Evolutionary conservation across 2,888 invertebrate species (phyloP).

Genomic region (Macaria liturata): DNA sequence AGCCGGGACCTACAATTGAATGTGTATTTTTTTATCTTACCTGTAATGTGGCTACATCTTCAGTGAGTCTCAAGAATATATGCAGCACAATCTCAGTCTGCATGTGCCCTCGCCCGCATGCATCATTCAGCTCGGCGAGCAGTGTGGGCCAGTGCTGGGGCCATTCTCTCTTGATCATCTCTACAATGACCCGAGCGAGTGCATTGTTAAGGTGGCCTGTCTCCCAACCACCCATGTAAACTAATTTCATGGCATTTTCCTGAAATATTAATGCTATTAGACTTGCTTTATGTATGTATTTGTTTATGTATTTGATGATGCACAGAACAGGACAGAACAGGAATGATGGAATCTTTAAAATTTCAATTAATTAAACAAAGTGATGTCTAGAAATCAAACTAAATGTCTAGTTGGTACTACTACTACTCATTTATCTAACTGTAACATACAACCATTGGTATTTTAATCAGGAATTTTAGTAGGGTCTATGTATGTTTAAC

Average conservation of each 20-base stretch:
- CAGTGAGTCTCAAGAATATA: conserved; percentile 94
- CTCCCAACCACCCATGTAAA: conserved; percentile 90
- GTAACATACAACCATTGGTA: too few relatives aligned
- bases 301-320: too few relatives aligned
- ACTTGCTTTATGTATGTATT: background rate
- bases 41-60: conserved; percentile 96
- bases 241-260: conserved; percentile 94
- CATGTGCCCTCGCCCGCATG: conserved; percentile 91
- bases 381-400: too few relatives aligned
- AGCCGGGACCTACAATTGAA: too few relatives aligned
- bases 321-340: too few relatives aligned
- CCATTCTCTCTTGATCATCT: conserved; percentile 98
- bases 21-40: conserved; percentile 51
- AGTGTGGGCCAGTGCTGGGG: conserved; percentile 98
- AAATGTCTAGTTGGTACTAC: too few relatives aligned
- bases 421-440: too few relatives aligned
- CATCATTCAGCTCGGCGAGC: conserved; percentile 91
- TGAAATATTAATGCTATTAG: conserved; percentile 42
- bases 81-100: conserved; percentile 96
- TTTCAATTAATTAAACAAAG: too few relatives aligned
- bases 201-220: conserved; percentile 93
- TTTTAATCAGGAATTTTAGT: too few relatives aligned
- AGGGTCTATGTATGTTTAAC: too few relatives aligned
- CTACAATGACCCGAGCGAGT: conserved; percentile 94
- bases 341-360: too few relatives aligned